Base-by-base conservation (phyloP, 2,888 invertebrate species). In the Oxytorus armatus region DNA sequence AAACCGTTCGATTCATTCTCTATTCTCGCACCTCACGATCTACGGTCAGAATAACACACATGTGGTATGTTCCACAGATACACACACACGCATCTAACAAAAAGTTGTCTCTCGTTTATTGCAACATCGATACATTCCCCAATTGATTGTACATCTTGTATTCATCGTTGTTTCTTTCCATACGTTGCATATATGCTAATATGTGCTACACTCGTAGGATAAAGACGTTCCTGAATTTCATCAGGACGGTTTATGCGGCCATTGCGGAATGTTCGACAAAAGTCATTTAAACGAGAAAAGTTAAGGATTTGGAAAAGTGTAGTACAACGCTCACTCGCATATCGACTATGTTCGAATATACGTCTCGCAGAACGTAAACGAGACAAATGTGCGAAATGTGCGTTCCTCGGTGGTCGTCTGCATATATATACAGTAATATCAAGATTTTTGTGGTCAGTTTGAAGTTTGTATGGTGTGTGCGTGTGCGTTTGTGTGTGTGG, bases 401-500 rank as follows among this genome's bases (percentile, higher is more conserved):
- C n/a, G n/a, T 36, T 36, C 21, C 29, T 33, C n/a, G 70, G 25
- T 66, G 51, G 16, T 3, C 57, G 57, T 33, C 49, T 63, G 72
- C 16, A 10, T 23, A 21, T 36, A 23, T 47, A 59, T 33, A 25
- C 25, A 44, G 33, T 49, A 44, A 85, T 88, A 89, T 88, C 85
- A 88, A 87, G 86, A 86, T 88, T 89, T 29, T 70, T 87, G 89
- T 86, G 89, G 88, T 90, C 85, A 88, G 88, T 88, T 89, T 86
- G 87, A 89, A 88, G 89, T 88, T 87, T 81, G 88, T 84, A 85
- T 86, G 85, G 87, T 85, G 87, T n/a, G n/a, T n/a, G n/a, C n/a
- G n/a, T n/a, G n/a, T n/a, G n/a, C n/a, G n/a, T n/a, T n/a, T n/a
- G n/a, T n/a, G n/a, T n/a, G n/a, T 86, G 82, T 77, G 85, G 88